These are phyloP conservation scores for Drosophila bipectinata DNA, from an alignment of 1,140 invertebrate genomes.

Conservation along the genomic window DNA sequence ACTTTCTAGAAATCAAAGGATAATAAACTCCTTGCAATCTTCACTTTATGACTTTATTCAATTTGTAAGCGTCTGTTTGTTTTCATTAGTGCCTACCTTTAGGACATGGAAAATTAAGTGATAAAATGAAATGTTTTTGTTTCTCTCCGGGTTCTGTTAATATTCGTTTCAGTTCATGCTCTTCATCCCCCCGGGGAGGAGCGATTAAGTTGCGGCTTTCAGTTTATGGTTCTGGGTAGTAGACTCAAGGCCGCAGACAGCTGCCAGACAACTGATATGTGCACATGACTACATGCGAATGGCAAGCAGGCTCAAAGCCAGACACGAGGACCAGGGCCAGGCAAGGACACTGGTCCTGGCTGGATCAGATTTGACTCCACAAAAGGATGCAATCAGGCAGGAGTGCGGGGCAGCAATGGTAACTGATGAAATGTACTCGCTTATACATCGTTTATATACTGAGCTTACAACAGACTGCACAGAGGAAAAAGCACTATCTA, in stretches of 20 bases:
- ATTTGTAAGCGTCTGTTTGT: constrained; percentile 13
- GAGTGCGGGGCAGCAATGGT: constrained; percentile 13
- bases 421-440: constrained; percentile 71
- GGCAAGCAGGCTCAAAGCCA: constrained; percentile 41
- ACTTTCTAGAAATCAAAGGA: not conserved
- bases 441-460: constrained; percentile 55
- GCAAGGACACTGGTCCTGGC: constrained; percentile 26
- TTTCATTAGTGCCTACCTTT: constrained; percentile 32
- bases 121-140: constrained; percentile 36
- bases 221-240: constrained; percentile 51
- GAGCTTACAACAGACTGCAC: constrained; percentile 39
- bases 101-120: constrained; percentile 59
- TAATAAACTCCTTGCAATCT: not conserved
- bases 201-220: constrained; percentile 78
- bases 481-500: not conserved
- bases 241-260: constrained; percentile 78
- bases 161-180: constrained; percentile 16
- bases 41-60: constrained; percentile 25
- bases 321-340: constrained; percentile 25
- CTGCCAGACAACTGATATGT: constrained; percentile 83
- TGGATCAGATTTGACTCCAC: constrained; percentile 52
- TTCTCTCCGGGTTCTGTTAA: constrained; percentile 42
- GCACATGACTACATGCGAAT: constrained; percentile 71
- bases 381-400: constrained; percentile 62
- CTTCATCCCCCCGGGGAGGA: constrained; percentile 17